These are phyloP conservation scores for Stichodactyla mertensii DNA, from an alignment of 64 coral and sea anemone genomes.

Conservation along the genomic window DNA sequence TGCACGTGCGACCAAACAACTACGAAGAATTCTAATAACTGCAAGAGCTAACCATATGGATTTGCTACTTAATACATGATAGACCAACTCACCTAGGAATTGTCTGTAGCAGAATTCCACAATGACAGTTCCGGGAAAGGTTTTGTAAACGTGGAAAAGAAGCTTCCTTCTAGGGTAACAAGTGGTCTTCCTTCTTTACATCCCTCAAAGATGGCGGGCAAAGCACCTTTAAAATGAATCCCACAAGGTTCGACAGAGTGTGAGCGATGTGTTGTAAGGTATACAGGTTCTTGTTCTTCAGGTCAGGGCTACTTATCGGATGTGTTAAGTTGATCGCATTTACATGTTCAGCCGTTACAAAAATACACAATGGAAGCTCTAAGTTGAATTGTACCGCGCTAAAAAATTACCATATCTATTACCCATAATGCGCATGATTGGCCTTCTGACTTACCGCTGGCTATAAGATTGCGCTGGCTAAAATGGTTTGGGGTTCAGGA, in stretches of 20 bases:
- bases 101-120: neutral
- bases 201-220: neutral
- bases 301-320: slow-evolving; percentile 6
- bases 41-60: neutral
- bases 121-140: neutral
- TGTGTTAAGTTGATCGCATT: neutral
- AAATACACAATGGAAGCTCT: neutral
- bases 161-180: too few species aligned
- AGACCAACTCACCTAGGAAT: neutral
- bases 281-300: neutral
- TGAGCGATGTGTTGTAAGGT: neutral
- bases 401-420: neutral
- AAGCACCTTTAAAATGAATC: too few species aligned
- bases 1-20: slow-evolving; percentile 8
- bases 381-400: slow-evolving; percentile 18
- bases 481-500: neutral
- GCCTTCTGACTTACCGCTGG: neutral
- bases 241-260: too few species aligned
- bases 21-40: neutral
- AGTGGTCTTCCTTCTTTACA: too few species aligned
- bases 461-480: neutral
- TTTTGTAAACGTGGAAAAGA: too few species aligned
- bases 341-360: slow-evolving; percentile 16
- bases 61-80: neutral
- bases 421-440: neutral